Percentiles rank a stretch among this genome's conserved stretches.
Evolutionary conservation across 2,888 invertebrate genomes (phyloP).

Genomic region (Germaria angustata): DNA sequence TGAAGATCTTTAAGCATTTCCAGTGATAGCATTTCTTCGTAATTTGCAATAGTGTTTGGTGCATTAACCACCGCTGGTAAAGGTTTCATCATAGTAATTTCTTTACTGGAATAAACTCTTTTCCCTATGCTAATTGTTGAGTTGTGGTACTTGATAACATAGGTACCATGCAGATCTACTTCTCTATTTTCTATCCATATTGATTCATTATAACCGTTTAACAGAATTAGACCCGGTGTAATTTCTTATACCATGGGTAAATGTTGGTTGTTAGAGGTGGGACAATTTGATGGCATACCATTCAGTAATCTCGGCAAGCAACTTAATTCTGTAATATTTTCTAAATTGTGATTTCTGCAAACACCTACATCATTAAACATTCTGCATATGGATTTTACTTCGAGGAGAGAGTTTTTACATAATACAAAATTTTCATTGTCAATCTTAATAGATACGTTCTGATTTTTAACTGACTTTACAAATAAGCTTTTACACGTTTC

Average conservation of each 20-base stretch:
- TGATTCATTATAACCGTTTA: too few relatives aligned
- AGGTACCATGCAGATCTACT: not conserved
- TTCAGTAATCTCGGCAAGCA: not conserved
- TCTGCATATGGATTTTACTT: not conserved
- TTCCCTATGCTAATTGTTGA: not conserved
- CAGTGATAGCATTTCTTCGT: constrained; percentile 1
- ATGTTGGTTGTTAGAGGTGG: constrained; percentile 12
- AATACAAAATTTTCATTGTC: not conserved
- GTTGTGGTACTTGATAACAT: not conserved
- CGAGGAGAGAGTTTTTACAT: constrained; percentile 1
- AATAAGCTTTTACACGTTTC: constrained; percentile 21
- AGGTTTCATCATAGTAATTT: not conserved
- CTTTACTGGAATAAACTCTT: not conserved
- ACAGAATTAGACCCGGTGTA: too few relatives aligned
- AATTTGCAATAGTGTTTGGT: not conserved
- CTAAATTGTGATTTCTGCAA: not conserved
- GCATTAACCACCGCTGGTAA: not conserved
- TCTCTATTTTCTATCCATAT: not conserved
- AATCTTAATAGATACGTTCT: constrained; percentile 1
- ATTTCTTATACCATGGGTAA: not conserved
- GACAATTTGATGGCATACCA: not conserved
- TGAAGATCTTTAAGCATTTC: constrained; percentile 14
- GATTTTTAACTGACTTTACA: constrained; percentile 11
- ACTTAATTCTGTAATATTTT: not conserved
- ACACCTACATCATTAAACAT: constrained; percentile 3